These are phyloP conservation scores for Pristionchus entomophagus DNA, from an alignment of 2,888 invertebrate species.

Conservation along the genomic window DNA sequence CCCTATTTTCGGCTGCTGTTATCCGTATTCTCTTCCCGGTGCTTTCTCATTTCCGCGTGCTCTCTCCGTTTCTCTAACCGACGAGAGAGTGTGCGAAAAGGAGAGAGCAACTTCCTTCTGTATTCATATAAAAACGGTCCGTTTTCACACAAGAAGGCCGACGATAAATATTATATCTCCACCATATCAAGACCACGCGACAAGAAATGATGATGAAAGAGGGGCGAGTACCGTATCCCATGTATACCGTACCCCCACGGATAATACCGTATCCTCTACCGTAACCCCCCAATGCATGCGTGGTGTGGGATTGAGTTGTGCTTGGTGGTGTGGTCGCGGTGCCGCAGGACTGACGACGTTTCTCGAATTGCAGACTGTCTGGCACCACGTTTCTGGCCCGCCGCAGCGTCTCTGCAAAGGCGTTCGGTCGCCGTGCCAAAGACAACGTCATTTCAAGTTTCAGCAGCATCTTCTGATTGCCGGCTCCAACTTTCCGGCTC, in stretches of 20 bases:
- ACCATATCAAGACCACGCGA: neutral
- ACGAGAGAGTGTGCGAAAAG: neutral
- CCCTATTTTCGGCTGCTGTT: neutral
- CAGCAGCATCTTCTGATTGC: conserved; percentile 18
- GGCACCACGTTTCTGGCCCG: conserved; percentile 42
- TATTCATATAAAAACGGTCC: conserved; percentile 29
- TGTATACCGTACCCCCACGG: neutral
- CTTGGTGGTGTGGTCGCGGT: neutral
- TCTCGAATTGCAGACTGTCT: conserved; percentile 24
- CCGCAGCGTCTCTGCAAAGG: conserved; percentile 23
- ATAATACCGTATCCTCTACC: neutral
- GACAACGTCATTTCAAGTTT: neutral
- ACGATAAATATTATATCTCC: conserved; percentile 34
- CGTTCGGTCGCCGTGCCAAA: conserved; percentile 9
- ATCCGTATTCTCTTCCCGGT: neutral
- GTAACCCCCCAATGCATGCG: neutral
- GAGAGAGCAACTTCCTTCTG: neutral
- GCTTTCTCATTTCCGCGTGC: neutral
- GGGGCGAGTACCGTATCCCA: neutral
- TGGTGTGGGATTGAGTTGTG: neutral
- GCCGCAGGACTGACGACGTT: neutral
- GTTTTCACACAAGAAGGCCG: too few species aligned
- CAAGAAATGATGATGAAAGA: neutral
- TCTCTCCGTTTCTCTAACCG: neutral
- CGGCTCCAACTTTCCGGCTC: neutral